Evolutionary conservation across 2,797 vertebrate species (phyloP).

Genomic region (Anguilla obscura): DNA sequence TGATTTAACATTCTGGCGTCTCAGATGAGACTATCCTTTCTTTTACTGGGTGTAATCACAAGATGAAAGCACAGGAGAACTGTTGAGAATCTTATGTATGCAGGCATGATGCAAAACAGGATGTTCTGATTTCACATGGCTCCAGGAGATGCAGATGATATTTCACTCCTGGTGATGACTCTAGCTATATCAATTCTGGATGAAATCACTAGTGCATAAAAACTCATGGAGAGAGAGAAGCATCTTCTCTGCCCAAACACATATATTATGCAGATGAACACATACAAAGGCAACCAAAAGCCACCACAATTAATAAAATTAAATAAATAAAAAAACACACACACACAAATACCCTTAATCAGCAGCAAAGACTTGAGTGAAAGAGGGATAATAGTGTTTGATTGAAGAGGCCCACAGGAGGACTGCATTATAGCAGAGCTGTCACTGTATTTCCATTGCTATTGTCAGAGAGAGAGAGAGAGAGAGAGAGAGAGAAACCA

Average conservation of each 20-base stretch:
- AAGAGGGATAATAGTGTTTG: not conserved
- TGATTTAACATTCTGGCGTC: not conserved
- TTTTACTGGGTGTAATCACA: not conserved
- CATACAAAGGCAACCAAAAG: not conserved
- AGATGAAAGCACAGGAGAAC: not conserved
- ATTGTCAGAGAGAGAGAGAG: not conserved
- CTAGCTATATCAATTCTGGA: not conserved
- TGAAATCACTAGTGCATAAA: not conserved
- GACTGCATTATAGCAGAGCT: not conserved
- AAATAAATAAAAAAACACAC: not conserved
- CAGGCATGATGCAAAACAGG: not conserved
- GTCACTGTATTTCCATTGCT: not conserved
- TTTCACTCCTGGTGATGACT: not conserved
- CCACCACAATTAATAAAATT: not conserved
- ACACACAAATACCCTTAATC: not conserved
- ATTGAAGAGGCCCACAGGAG: not conserved
- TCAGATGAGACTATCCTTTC: not conserved
- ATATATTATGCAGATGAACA: not conserved
- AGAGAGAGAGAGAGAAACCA: not conserved
- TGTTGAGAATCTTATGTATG: not conserved
- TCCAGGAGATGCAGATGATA: not conserved
- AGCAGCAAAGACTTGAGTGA: not conserved
- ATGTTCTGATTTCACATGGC: not conserved
- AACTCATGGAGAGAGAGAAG: not conserved
- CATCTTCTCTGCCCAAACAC: not conserved